Percentiles rank a stretch among this genome's conserved stretches.
Evolutionary conservation across 2,797 vertebrate genomes (phyloP).

Genomic region (Brachyrhaphis roseni): DNA sequence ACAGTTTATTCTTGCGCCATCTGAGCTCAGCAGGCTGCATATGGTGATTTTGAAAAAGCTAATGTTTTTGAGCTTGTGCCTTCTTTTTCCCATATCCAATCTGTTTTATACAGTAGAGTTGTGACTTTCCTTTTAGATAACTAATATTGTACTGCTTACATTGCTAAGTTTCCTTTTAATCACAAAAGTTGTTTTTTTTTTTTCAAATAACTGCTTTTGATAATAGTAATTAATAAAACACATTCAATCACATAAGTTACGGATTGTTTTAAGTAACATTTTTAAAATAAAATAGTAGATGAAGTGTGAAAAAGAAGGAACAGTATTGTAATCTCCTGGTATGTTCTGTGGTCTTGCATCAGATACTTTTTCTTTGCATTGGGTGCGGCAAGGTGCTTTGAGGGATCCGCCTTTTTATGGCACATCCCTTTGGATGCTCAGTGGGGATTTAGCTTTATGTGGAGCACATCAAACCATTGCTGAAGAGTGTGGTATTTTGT

Average conservation of each 20-base stretch:
- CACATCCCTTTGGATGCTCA: neutral
- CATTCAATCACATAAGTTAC: neutral
- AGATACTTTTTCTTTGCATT: too few relatives aligned
- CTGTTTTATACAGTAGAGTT: neutral
- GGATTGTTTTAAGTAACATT: neutral
- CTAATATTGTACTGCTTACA: neutral
- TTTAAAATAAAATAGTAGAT: neutral
- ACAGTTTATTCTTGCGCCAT: constrained; percentile 34
- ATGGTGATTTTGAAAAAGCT: constrained; percentile 19
- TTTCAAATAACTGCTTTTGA: neutral
- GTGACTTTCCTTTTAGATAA: neutral
- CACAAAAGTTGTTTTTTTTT: neutral
- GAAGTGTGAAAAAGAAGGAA: neutral
- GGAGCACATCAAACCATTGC: neutral
- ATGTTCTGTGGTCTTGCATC: constrained; percentile 20
- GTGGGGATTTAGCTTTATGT: neutral
- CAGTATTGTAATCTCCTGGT: too few relatives aligned
- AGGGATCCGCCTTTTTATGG: neutral
- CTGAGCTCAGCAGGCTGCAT: constrained; percentile 35
- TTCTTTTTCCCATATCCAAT: neutral
- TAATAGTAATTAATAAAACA: neutral
- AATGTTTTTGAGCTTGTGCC: neutral
- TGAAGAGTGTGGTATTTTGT: neutral
- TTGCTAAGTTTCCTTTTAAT: neutral
- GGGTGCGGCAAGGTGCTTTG: neutral